phyloP scores from a whole-genome alignment of 2,113 vertebrate species.

The Seriola rivoliana region DNA sequence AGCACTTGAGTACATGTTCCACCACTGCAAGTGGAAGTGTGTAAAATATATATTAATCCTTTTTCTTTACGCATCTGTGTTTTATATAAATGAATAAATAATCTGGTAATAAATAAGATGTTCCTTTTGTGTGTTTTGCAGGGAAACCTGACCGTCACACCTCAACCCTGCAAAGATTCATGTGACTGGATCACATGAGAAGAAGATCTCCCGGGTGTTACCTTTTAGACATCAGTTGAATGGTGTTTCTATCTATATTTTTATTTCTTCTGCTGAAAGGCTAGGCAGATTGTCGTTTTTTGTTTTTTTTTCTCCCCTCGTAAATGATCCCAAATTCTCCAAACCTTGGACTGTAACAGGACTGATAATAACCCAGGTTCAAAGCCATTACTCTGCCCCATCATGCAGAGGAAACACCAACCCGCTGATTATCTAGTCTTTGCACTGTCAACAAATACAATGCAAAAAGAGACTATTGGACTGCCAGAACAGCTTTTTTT shows the following conservation, averaged over 20 bases:
- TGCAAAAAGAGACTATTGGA: constrained; percentile 81
- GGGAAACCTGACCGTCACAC: constrained; percentile 88
- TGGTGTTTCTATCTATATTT: constrained; percentile 91
- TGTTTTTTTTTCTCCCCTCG: constrained; percentile 50
- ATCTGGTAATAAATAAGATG: background rate
- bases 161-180: constrained; percentile 89
- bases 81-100: background rate
- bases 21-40: too few relatives aligned
- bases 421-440: constrained; percentile 81
- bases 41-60: background rate
- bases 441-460: constrained; percentile 83
- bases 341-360: constrained; percentile 82
- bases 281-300: constrained; percentile 83
- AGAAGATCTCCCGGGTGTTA: constrained; percentile 81
- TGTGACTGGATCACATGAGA: constrained; percentile 97
- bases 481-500: constrained; percentile 74
- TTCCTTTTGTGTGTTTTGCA: constrained; percentile 74
- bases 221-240: constrained; percentile 97
- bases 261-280: constrained; percentile 86
- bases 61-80: background rate
- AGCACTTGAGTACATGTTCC: background rate
- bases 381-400: constrained; percentile 84
- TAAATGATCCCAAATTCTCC: constrained; percentile 63
- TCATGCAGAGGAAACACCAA: constrained; percentile 77
- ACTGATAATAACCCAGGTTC: constrained; percentile 86